phyloP scores from a whole-genome alignment of 1,140 invertebrate species.

The Drosophila pseudoobscura region DNA sequence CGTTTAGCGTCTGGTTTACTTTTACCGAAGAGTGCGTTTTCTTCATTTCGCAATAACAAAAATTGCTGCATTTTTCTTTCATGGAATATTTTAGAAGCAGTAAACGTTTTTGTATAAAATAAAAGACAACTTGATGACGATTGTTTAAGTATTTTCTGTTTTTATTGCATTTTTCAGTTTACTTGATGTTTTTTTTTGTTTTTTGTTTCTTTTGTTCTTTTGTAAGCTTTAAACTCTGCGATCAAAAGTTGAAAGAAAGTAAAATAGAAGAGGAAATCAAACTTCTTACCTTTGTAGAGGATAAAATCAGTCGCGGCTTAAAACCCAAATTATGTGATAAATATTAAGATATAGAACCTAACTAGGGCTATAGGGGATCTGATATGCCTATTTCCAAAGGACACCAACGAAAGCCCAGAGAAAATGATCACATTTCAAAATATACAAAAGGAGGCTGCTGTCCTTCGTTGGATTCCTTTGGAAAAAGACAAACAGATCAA shows the following conservation, averaged over 20 bases:
- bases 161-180: constrained; percentile 66
- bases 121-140: constrained; percentile 77
- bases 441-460: not conserved
- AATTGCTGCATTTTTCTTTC: constrained; percentile 12
- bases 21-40: constrained; percentile 37
- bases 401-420: constrained; percentile 2
- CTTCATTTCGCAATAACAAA: constrained; percentile 29
- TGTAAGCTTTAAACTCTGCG: constrained; percentile 46
- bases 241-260: constrained; percentile 52
- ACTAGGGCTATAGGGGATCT: constrained; percentile 13
- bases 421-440: not conserved
- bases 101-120: constrained; percentile 71
- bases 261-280: constrained; percentile 50
- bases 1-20: constrained; percentile 12
- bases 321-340: constrained; percentile 56
- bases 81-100: constrained; percentile 39
- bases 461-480: constrained; percentile 8
- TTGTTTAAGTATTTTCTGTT: constrained; percentile 78
- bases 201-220: constrained; percentile 38
- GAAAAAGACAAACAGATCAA: constrained; percentile 5
- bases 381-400: not conserved
- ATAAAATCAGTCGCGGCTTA: constrained; percentile 62
- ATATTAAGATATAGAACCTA: constrained; percentile 36
- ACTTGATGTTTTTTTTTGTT: constrained; percentile 22
- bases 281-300: constrained; percentile 66